Conservation (phyloP, 2,113 vertebrate species). For the Vulpes lagopus region DNA sequence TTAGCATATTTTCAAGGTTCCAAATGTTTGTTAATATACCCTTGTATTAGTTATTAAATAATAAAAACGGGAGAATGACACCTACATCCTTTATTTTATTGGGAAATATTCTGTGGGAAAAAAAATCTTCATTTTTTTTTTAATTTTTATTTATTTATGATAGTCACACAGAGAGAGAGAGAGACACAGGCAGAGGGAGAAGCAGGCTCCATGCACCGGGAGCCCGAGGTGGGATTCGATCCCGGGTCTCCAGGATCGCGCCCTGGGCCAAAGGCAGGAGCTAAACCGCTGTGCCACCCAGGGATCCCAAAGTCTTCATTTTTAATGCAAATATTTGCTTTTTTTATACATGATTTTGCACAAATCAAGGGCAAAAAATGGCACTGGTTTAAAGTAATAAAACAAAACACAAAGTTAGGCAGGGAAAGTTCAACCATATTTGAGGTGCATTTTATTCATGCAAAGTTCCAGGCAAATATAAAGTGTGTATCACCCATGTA, state of each 20-base stretch:
- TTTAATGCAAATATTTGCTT: not conserved
- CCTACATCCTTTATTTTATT: not conserved
- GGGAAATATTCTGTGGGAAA: not conserved
- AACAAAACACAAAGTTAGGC: not conserved
- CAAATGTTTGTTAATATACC: not conserved
- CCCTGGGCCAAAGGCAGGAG: no score
- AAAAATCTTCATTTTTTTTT: not conserved
- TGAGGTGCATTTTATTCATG: not conserved
- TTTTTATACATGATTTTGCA: not conserved
- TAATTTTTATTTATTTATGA: no score
- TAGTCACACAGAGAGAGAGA: no score
- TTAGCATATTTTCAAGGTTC: not conserved
- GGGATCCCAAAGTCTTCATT: not conserved
- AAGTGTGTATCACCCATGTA: not conserved
- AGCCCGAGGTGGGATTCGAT: no score
- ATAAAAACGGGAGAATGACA: not conserved
- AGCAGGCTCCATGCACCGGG: no score
- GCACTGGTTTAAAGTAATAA: not conserved
- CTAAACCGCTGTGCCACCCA: no score
- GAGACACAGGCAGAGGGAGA: no score
- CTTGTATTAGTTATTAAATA: not conserved
- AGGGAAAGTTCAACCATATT: not conserved
- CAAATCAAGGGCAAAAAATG: slow-evolving; percentile 3
- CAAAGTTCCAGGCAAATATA: not conserved
- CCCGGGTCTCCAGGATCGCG: no score